phyloP scores from a whole-genome alignment of 53 echinoderm and acorn worm genomes.

The Temnopleurus reevesii region DNA sequence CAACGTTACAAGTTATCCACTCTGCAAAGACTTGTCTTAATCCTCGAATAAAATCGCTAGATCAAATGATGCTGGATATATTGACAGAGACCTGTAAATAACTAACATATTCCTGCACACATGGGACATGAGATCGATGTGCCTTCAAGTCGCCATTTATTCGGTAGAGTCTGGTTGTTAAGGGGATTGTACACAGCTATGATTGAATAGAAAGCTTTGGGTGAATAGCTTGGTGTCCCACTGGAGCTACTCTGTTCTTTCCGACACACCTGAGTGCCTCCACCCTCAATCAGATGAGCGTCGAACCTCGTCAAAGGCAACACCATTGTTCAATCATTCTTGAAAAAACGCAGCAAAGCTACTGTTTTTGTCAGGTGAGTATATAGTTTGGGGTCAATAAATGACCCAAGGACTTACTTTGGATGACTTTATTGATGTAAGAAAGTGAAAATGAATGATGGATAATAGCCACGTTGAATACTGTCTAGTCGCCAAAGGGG shows the following conservation, averaged over 20 bases:
- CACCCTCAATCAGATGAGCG: neutral
- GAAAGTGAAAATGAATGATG: no score
- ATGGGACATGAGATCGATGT: neutral
- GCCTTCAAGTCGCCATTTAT: neutral
- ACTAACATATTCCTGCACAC: neutral
- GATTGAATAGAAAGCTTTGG: neutral
- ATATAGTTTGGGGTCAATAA: no score
- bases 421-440: no score
- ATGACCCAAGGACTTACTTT: neutral
- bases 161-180: neutral
- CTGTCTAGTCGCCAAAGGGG: no score
- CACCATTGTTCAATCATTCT: neutral
- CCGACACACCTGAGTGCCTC: neutral
- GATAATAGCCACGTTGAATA: no score
- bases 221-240: neutral
- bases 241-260: neutral
- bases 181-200: constrained; percentile 23
- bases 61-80: neutral
- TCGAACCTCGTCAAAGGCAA: neutral
- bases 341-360: neutral
- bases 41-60: neutral
- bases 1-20: neutral
- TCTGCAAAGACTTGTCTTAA: neutral
- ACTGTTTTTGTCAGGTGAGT: neutral
- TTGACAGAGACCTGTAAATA: neutral